Base-by-base conservation (phyloP, 2,888 invertebrate species). In the Nezara viridula region DNA sequence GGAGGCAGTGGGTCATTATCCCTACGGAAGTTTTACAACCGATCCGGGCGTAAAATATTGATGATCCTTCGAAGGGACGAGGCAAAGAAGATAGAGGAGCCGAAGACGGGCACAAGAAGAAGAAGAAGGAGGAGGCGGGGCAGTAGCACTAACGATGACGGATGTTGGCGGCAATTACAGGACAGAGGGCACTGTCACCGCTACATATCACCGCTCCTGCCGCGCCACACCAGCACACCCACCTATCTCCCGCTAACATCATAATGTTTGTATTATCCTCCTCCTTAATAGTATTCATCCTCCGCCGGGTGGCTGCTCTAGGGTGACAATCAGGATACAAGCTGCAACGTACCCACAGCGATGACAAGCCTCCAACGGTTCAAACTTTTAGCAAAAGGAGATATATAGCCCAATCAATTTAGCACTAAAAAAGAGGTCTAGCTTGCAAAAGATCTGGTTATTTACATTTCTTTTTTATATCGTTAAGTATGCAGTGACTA, bases 91-190 rank as follows among this genome's bases (percentile, higher is more conserved):
- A 44, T 40, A 77, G 77, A 77, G 44, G 73, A 73, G 73, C 55
- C 55, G 55, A 55, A 55, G 55, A 55, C 55, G 55, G 55, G n/a
- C 55, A 55, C 50, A 50, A 50, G 27, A 32, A 66, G 73, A 73
- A 73, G 73, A 73, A 37, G 37, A 0, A 37, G 77, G 37, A 60
- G 60, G 37, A 73, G 77, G 60, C 40, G 88, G 60, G 88, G 52
- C 86, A 16, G 86, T 86, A 86, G 86, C 86, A 52, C 86, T 88
- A 88, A 88, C 88, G 88, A 88, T 88, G 88, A 88, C 77, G 88
- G 88, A 88, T 88, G 88, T 55, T 60, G 88, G 32, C 60, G 88
- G 50, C 88, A 88, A 88, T 88, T 88, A 88, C 49, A 32, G 50
- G 21, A 32, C 50, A 50, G 49, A 50, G 86, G 86, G 86, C 60